Base-by-base conservation (phyloP, 2,113 vertebrate genomes). In the Silurus meridionalis region DNA sequence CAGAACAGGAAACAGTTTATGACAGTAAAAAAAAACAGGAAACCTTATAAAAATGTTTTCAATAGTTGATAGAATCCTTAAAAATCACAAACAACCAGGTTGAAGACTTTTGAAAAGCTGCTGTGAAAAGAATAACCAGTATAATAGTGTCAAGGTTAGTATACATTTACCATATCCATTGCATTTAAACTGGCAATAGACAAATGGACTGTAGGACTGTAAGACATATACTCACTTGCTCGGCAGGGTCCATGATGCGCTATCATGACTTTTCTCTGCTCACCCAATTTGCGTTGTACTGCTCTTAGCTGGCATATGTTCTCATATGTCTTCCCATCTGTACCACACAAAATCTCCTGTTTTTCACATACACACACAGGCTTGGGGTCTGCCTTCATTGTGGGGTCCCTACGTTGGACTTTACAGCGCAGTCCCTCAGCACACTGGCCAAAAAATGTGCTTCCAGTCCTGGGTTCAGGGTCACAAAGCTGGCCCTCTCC, bases 401-500 rank as follows among this genome's bases (percentile, higher is more conserved):
- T 14, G 4, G 67, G 13, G 69, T 91, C 84, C 64, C 72, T 87
- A 6, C 19, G 75, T n/a, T 81, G 79, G 48, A 83, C 67, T 53
- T 86, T 86, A 81, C 92, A 93, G 10, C 71, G 85, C 55, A 93
- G 81, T 19, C 88, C 90, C 63, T 90, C 89, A 3, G 89, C 90
- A 25, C 92, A 93, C 25, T 74, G 87, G 6, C 92, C 92, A 17
- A 89, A 92, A 64, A 90, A 84, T 1, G 52, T 80, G 21, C 77
- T 60, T 8, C 86, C 79, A 3, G 84, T 83, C 64, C 61, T 23
- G n/a, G 83, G 52, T 25, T 91, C 85, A 0, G 84, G 86, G 87
- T 93, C 92, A 79, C 92, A 93, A 55, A 90, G 80, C 66, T 92
- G 92, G 2, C 92, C 92, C 88, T 92, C 91, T 50, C 85, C 88